Evolutionary conservation across 2,797 vertebrate genomes (phyloP), one percentile per base, ranked within the genome.

Genomic region (Pseudochirops cupreus): DNA sequence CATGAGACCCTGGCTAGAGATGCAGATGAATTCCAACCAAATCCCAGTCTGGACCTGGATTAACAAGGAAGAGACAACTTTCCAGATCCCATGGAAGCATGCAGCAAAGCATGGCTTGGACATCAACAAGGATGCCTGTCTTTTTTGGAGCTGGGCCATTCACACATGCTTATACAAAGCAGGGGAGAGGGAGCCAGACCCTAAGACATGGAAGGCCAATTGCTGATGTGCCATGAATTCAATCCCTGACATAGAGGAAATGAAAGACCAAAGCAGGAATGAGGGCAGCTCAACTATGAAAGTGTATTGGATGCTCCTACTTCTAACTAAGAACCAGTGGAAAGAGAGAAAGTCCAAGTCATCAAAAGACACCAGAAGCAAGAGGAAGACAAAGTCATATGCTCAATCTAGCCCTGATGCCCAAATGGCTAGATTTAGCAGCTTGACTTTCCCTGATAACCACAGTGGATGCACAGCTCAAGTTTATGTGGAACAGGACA

Each of bases 211-310:
- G 99, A 99, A 99, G 98, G 99, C 99, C 28, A 99, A 99, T 97
- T 99, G 99, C 94, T 99, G 99, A 82, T 99, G 99, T 74, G 99
- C 99, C 5, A 99, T 99, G 99, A 99, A 99, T 96, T 99, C 99
- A 0, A 98, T 99, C 91, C 99, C 99, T 0, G 99, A 99, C 98
- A 99, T 99, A 0, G 99, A 99, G 96, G 99, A 99, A 98, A 99
- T 99, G 94, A 99, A 99, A 97, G 99, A 99, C 97, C 99, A 97
- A 97, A 99, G 99, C 95, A 53, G 99, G 93, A 99, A 99, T 98
- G 99, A 99, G 98, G 99, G 99, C 67, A 99, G 99, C 93, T 99
- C 99, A 0, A 99, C 99, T 0, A 98, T 99, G 95, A 99, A 99
- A 0, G 99, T 99, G 28, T 99, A 99, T 98, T 99, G 98, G 97